A percentile compares a stretch with the other conserved stretches of the same genome.
Conservation (phyloP, 2,797 vertebrate genomes). For the Lithobates sylvaticus region DNA sequence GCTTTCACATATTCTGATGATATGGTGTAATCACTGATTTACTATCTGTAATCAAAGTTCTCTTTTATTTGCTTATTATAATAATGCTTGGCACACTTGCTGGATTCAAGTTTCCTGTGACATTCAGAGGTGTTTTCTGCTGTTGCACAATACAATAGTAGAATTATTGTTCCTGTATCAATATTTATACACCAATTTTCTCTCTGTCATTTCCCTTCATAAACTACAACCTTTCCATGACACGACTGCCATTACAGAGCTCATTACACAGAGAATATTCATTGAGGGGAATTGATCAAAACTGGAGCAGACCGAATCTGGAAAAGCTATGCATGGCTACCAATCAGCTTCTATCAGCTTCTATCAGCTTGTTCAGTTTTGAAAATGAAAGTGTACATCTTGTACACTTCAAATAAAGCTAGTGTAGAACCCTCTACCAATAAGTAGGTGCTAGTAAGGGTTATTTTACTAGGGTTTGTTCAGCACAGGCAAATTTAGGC, state of each 20-base stretch:
- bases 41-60: not conserved
- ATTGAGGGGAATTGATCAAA: not conserved
- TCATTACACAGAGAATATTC: not conserved
- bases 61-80: not conserved
- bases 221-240: conserved; percentile 2
- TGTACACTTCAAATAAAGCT: too few species aligned
- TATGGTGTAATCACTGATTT: not conserved
- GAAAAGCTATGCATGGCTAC: too few species aligned
- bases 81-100: not conserved
- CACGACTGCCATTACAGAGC: not conserved
- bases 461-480: too few species aligned
- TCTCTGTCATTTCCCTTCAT: conserved; percentile 18
- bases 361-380: too few species aligned
- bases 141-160: conserved; percentile 26
- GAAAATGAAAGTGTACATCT: too few species aligned
- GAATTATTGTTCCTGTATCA: conserved; percentile 12
- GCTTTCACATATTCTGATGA: not conserved
- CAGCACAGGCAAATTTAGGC: too few species aligned
- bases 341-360: too few species aligned
- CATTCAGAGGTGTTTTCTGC: conserved; percentile 28
- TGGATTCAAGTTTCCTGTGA: not conserved
- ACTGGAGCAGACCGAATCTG: too few species aligned
- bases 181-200: conserved; percentile 2
- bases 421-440: too few species aligned
- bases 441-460: too few species aligned